phyloP scores from a whole-genome alignment of 2,797 vertebrate genomes.

The Chloroceryle inda region DNA sequence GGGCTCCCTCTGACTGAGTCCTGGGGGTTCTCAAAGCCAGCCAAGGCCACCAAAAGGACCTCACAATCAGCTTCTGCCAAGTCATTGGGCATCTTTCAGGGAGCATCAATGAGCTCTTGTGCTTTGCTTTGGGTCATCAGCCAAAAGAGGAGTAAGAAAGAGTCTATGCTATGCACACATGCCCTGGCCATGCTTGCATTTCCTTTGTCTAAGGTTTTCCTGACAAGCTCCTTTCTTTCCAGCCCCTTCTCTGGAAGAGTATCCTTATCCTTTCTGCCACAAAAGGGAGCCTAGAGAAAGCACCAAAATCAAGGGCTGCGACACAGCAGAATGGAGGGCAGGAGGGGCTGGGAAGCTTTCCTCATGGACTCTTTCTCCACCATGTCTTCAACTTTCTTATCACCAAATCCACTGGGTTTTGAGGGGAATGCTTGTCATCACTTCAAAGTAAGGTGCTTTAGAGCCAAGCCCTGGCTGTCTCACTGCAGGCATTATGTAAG shows the following conservation, averaged over 20 bases:
- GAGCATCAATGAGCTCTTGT: not conserved
- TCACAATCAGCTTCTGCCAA: not conserved
- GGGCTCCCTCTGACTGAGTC: not conserved
- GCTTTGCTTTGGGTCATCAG: not conserved
- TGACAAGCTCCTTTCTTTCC: not conserved
- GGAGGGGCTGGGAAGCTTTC: not conserved
- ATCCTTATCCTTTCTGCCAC: not conserved
- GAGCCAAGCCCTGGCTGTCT: not conserved
- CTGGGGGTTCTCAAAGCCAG: not conserved
- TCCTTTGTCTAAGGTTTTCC: fast-evolving
- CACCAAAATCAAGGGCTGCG: not conserved
- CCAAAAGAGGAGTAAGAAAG: not conserved
- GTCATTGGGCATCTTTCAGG: not conserved
- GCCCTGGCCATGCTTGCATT: not conserved
- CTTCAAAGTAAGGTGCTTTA: not conserved
- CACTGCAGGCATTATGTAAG: not conserved
- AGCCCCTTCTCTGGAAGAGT: not conserved
- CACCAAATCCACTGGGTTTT: not conserved
- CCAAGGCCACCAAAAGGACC: fast-evolving
- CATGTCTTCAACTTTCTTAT: not conserved
- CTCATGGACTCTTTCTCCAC: not conserved
- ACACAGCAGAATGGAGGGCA: not conserved
- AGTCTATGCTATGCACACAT: fast-evolving
- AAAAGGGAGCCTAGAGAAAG: not conserved
- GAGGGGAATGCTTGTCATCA: not conserved